phyloP scores from a whole-genome alignment of 1,140 invertebrate species.

The Heliothis virescens region DNA sequence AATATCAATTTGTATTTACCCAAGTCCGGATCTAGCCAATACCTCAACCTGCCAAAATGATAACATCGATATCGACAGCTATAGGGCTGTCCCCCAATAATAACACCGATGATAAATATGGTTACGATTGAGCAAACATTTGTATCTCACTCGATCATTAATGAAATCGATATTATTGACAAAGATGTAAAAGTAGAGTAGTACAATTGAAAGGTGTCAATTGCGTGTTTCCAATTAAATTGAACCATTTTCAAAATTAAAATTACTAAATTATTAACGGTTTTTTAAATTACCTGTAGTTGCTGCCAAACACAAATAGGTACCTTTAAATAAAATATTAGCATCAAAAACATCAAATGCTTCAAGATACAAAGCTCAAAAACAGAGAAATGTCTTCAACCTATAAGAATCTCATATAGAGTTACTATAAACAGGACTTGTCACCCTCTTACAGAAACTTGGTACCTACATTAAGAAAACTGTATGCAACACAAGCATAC shows the following conservation, averaged over 20 bases:
- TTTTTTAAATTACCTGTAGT: too few relatives aligned
- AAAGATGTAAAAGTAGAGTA: neutral
- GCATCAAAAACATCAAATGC: too few relatives aligned
- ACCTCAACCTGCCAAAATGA: conserved; percentile 2
- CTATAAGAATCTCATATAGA: too few relatives aligned
- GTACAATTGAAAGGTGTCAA: neutral
- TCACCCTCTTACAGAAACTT: too few relatives aligned
- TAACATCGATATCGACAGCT: conserved; percentile 4
- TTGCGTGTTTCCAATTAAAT: neutral
- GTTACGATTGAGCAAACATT: neutral
- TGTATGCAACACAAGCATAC: neutral
- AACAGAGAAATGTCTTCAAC: too few relatives aligned
- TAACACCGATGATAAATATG: neutral
- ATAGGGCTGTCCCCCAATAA: neutral
- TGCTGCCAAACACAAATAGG: too few relatives aligned
- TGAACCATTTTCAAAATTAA: neutral
- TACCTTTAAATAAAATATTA: too few relatives aligned
- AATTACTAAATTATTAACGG: neutral
- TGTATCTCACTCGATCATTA: conserved; percentile 5
- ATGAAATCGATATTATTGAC: conserved; percentile 10
- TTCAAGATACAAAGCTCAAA: too few relatives aligned
- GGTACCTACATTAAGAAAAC: too few relatives aligned
- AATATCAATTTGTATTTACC: neutral
- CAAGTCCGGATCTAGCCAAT: neutral
- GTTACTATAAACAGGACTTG: too few relatives aligned